These are phyloP conservation scores for Arenaria interpres DNA, from an alignment of 2,113 vertebrate genomes.

Conservation along the genomic window DNA sequence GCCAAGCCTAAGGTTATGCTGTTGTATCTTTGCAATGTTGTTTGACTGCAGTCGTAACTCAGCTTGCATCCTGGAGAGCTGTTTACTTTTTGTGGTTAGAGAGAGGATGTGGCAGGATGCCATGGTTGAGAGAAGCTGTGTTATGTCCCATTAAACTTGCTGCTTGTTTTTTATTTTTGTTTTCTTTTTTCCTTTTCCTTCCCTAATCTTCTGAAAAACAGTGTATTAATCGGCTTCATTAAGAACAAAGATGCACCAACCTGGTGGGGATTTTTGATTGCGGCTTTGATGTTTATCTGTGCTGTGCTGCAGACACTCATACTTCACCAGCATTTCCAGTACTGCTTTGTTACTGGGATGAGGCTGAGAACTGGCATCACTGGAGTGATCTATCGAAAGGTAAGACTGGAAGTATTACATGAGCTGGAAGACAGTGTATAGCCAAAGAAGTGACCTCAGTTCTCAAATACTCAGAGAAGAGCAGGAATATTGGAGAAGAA, in stretches of 20 bases:
- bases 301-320: conserved; percentile 87
- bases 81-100: conserved; percentile 23
- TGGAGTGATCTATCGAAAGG: conserved; percentile 94
- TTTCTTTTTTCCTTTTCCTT: neutral
- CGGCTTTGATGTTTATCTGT: conserved; percentile 89
- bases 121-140: neutral
- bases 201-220: conserved; percentile 52
- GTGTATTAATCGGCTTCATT: conserved; percentile 88
- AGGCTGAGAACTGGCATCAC: conserved; percentile 86
- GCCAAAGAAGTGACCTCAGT: neutral
- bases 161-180: neutral
- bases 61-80: neutral
- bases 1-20: neutral
- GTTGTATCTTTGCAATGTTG: neutral
- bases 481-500: neutral
- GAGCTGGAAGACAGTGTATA: neutral
- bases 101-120: conserved; percentile 15
- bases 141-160: conserved; percentile 33
- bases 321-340: conserved; percentile 89
- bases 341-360: conserved; percentile 88
- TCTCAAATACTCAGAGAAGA: neutral
- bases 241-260: conserved; percentile 77
- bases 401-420: conserved; percentile 37
- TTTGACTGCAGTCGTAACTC: neutral
- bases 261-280: conserved; percentile 94